Conservation (phyloP, 2,888 invertebrate genomes). For the Thelaira solivaga region DNA sequence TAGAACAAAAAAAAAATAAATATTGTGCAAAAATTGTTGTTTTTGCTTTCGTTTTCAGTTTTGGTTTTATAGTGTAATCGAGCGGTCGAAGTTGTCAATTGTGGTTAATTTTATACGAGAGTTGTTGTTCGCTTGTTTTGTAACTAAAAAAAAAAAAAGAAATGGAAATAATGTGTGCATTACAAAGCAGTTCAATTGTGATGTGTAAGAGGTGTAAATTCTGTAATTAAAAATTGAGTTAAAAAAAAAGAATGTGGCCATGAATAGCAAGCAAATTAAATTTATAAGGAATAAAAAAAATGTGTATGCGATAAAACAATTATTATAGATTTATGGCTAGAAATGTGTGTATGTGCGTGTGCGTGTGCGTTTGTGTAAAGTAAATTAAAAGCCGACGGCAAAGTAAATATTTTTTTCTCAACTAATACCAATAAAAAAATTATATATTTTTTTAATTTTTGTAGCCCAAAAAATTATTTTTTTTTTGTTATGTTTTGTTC, state of each 20-base stretch:
- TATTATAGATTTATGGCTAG: too few species aligned
- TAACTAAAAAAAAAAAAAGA: not conserved
- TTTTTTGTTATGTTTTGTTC: not conserved
- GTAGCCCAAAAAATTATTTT: not conserved
- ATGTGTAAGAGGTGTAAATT: too few species aligned
- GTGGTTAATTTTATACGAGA: constrained; percentile 22
- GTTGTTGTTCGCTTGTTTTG: constrained; percentile 4
- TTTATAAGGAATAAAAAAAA: too few species aligned
- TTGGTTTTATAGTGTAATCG: constrained; percentile 48
- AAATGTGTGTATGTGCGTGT: too few species aligned
- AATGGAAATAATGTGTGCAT: not conserved
- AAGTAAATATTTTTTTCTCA: too few species aligned
- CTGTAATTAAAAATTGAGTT: not conserved
- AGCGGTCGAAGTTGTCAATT: constrained; percentile 47
- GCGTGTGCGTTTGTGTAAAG: not conserved
- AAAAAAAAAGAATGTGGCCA: not conserved
- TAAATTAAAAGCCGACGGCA: not conserved
- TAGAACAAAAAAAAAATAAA: not conserved
- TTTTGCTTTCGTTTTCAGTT: constrained; percentile 39
- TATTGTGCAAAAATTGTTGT: constrained; percentile 21
- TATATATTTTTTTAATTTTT: not conserved
- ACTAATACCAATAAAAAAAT: too few species aligned
- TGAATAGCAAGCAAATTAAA: not conserved
- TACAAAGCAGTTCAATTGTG: too few species aligned
- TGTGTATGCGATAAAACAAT: too few species aligned